These are phyloP conservation scores for Crocuta crocuta DNA, from an alignment of 2,113 vertebrate genomes.

Conservation along the genomic window DNA sequence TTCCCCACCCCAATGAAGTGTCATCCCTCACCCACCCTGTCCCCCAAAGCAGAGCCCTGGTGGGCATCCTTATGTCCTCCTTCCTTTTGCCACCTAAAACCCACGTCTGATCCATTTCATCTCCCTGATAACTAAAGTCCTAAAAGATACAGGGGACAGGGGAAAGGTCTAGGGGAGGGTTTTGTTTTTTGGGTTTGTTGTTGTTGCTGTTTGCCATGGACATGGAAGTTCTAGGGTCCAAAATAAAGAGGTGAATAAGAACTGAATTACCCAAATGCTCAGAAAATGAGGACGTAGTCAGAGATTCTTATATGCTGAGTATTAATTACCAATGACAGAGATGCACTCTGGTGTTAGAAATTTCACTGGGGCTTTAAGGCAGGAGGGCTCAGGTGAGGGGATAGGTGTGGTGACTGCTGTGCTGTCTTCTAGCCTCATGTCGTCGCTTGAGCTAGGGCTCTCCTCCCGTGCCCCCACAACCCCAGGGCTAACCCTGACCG, in stretches of 20 bases:
- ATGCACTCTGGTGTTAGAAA: not conserved
- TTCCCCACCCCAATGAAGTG: no score
- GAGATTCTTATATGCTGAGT: not conserved
- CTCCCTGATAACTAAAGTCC: not conserved
- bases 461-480: no score
- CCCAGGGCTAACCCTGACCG: not conserved
- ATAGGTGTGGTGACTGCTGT: fast-evolving
- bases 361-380: not conserved
- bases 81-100: not conserved
- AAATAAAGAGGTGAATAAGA: not conserved
- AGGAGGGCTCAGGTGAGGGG: not conserved
- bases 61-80: no score
- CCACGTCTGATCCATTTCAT: not conserved
- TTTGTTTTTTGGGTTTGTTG: not conserved
- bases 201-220: not conserved
- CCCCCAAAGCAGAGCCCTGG: not conserved
- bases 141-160: not conserved
- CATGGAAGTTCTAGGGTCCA: not conserved
- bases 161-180: no score
- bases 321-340: not conserved
- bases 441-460: not conserved
- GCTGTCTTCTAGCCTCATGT: not conserved
- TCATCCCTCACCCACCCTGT: not conserved
- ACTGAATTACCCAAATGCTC: not conserved
- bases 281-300: not conserved